phyloP scores from a whole-genome alignment of 2,113 vertebrate genomes.

The Otocyon megalotis region DNA sequence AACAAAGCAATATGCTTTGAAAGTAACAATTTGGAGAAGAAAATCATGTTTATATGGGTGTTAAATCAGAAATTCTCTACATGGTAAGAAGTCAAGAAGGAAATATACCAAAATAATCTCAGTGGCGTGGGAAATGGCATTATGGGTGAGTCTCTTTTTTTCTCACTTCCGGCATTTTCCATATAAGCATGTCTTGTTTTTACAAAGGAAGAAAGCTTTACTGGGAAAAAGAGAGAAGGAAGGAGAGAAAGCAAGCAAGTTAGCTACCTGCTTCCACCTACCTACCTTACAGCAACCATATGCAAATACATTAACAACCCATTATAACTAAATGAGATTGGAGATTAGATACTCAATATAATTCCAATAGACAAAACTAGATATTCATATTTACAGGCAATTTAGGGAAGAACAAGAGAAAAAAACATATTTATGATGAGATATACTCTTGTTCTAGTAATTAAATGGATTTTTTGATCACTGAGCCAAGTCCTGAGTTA shows the following conservation, averaged over 20 bases:
- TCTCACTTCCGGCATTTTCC: not conserved
- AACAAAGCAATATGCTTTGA: slow-evolving; percentile 25
- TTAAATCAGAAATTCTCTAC: not conserved
- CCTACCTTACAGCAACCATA: not conserved
- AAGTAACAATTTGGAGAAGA: not conserved
- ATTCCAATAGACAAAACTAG: not conserved
- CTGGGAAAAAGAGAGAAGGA: not conserved
- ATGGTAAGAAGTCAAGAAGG: not conserved
- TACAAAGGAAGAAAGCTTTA: not conserved
- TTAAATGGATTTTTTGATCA: not conserved
- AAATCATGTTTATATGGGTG: not conserved
- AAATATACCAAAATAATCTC: slow-evolving; percentile 54
- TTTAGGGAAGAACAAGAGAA: slow-evolving; percentile 4
- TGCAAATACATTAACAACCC: not conserved
- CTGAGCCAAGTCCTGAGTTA: not conserved
- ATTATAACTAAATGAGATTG: slow-evolving; percentile 23
- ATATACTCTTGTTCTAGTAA: not conserved
- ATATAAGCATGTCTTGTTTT: not conserved
- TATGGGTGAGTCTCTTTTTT: not conserved
- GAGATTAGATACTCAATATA: not conserved
- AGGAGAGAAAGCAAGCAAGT: not conserved
- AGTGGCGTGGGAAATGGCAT: not conserved
- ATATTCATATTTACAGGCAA: not conserved
- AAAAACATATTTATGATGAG: not conserved
- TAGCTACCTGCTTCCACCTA: not conserved